These are phyloP conservation scores for Heliconius hewitsoni DNA, from an alignment of 1,140 invertebrate genomes.

Conservation along the genomic window DNA sequence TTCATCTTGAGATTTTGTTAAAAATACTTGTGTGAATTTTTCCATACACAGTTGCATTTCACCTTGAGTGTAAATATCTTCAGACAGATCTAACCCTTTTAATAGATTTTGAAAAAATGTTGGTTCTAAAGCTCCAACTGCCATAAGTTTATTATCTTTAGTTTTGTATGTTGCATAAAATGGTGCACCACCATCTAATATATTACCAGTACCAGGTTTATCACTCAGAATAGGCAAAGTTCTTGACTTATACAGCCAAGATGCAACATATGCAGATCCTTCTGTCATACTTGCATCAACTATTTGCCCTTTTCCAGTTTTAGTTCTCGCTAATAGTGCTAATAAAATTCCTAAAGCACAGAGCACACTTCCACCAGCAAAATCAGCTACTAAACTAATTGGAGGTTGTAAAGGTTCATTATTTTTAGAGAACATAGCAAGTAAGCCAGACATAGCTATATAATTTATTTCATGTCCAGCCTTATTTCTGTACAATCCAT, in stretches of 20 bases:
- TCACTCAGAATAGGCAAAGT: constrained; percentile 86
- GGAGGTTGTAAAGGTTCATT: constrained; percentile 90
- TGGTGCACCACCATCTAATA: constrained; percentile 92
- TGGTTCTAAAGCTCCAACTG: constrained; percentile 95
- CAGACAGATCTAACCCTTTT: constrained; percentile 84
- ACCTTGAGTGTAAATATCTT: constrained; percentile 84
- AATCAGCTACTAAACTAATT: constrained; percentile 95
- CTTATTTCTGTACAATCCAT: constrained; percentile 86
- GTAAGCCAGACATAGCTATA: constrained; percentile 92
- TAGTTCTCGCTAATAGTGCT: constrained; percentile 91
- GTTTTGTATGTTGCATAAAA: constrained; percentile 98
- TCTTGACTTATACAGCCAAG: constrained; percentile 89
- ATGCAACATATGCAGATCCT: constrained; percentile 94
- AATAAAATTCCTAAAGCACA: constrained; percentile 95
- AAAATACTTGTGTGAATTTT: constrained; percentile 87
- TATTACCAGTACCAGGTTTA: constrained; percentile 85
- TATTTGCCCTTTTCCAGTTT: constrained; percentile 90
- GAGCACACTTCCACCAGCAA: constrained; percentile 95
- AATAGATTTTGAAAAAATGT: constrained; percentile 93
- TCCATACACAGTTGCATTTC: constrained; percentile 82
- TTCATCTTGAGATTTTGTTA: constrained; percentile 92
- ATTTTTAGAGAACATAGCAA: constrained; percentile 91
- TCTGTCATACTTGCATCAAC: constrained; percentile 95
- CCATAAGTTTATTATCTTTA: constrained; percentile 95
- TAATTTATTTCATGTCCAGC: constrained; percentile 99